These are phyloP conservation scores for Drosophila parabipectinata DNA, from an alignment of 1,140 invertebrate species.

Conservation along the genomic window DNA sequence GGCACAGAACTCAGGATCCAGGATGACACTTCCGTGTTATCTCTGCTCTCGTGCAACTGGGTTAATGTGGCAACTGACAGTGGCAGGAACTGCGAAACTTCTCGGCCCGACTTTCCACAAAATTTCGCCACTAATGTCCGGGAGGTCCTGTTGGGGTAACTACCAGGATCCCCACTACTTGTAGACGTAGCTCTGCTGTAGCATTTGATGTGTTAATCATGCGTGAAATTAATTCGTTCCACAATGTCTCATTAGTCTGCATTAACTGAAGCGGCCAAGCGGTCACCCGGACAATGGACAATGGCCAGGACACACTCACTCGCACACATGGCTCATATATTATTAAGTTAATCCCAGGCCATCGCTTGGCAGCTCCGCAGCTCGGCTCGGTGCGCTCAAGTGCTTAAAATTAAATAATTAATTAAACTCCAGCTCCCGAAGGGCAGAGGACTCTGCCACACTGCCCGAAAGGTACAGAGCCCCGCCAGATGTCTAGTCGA, in stretches of 20 bases:
- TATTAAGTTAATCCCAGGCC: constrained; percentile 78
- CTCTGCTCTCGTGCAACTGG: constrained; percentile 58
- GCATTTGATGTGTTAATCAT: constrained; percentile 83
- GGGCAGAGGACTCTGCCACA: not conserved
- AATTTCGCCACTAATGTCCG: constrained; percentile 48
- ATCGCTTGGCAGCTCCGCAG: constrained; percentile 46
- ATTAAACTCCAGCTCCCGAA: constrained; percentile 64
- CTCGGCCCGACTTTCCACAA: constrained; percentile 7
- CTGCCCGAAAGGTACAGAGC: not conserved
- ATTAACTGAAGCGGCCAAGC: constrained; percentile 72
- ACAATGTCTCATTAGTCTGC: constrained; percentile 83
- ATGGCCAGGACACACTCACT: constrained; percentile 22
- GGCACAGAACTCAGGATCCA: not conserved
- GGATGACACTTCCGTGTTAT: constrained; percentile 76
- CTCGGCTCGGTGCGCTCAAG: constrained; percentile 69
- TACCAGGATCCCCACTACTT: too few species aligned
- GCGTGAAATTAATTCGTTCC: constrained; percentile 84
- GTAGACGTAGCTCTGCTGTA: constrained; percentile 21
- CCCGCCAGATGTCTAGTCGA: too few species aligned
- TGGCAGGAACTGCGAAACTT: constrained; percentile 37
- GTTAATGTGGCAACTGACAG: constrained; percentile 69
- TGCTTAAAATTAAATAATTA: constrained; percentile 83
- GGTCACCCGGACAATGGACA: constrained; percentile 43
- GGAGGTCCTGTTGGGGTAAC: not conserved
- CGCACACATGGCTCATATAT: constrained; percentile 74